These are phyloP conservation scores for Desmophyllum pertusum DNA, from an alignment of 92 coral and sea anemone genomes.

Conservation along the genomic window DNA sequence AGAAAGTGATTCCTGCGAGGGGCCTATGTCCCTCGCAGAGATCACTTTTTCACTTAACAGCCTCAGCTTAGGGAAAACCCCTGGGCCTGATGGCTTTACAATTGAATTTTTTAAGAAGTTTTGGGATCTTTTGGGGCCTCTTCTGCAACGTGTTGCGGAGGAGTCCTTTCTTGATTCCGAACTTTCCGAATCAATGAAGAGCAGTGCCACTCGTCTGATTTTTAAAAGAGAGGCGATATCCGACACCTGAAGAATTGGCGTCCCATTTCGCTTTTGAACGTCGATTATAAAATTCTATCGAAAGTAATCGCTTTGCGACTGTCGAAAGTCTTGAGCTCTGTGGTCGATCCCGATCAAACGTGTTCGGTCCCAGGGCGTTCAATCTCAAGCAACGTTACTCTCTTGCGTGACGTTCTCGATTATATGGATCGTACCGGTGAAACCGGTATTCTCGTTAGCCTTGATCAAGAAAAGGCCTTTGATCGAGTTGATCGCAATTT, in stretches of 20 bases:
- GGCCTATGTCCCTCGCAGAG: too few relatives aligned
- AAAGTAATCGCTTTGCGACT: background rate
- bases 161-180: background rate
- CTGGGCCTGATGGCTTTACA: slow-evolving; percentile 21
- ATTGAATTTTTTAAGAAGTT: slow-evolving; percentile 22
- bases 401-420: background rate
- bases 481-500: background rate
- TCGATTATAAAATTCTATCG: slow-evolving; percentile 2
- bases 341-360: slow-evolving; percentile 4
- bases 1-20: background rate
- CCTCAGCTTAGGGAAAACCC: background rate
- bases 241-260: slow-evolving; percentile 17
- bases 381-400: background rate
- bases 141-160: background rate
- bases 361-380: slow-evolving; percentile 14
- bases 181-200: background rate
- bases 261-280: slow-evolving; percentile 3
- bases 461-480: slow-evolving; percentile 38
- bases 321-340: background rate
- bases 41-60: background rate
- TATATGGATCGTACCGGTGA: slow-evolving; percentile 1
- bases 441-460: background rate
- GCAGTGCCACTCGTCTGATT: background rate
- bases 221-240: background rate
- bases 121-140: background rate